phyloP scores from a whole-genome alignment of 2,888 invertebrate species.

The Conomelus anceps region DNA sequence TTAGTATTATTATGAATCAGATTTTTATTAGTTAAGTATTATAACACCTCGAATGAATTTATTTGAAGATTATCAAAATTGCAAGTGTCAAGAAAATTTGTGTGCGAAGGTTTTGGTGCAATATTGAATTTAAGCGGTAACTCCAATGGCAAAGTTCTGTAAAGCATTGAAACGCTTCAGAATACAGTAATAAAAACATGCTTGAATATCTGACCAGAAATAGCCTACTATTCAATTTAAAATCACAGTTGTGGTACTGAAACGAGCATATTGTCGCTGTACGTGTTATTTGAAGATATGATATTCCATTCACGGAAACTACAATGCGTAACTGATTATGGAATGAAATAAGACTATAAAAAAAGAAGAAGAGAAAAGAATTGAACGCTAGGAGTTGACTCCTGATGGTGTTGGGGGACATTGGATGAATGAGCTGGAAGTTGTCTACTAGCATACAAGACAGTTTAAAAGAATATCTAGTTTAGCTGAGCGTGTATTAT shows the following conservation, averaged over 20 bases:
- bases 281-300: background rate
- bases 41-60: too few relatives aligned
- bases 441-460: background rate
- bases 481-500: background rate
- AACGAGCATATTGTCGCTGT: background rate
- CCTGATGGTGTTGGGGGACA: background rate
- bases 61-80: too few relatives aligned
- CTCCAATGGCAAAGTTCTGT: too few relatives aligned
- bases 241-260: background rate
- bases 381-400: background rate
- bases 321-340: background rate
- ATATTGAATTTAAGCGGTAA: too few relatives aligned
- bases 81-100: too few relatives aligned
- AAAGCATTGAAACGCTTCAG: background rate
- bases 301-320: background rate
- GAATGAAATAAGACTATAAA: background rate
- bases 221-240: background rate
- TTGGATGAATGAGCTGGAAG: background rate
- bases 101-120: too few relatives aligned
- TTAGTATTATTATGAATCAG: too few relatives aligned
- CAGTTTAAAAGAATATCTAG: background rate
- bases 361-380: background rate
- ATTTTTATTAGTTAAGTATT: too few relatives aligned
- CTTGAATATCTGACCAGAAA: background rate
- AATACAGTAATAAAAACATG: background rate